Base-by-base conservation (phyloP, 35 echinoderm and acorn worm genomes). In the Ophiothrix spiculata region DNA sequence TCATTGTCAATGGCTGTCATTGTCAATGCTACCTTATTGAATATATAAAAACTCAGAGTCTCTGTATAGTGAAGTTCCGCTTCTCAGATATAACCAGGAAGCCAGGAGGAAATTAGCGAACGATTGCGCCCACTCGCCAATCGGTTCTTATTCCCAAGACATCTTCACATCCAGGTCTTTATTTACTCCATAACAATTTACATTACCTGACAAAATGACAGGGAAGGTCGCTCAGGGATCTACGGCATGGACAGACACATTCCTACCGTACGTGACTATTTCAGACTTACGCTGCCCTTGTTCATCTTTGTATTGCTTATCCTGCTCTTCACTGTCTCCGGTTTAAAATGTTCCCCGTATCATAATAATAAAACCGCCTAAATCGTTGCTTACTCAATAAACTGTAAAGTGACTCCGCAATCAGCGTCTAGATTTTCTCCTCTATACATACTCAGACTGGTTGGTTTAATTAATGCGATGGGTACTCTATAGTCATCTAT, bases 181-280 rank as follows among this genome's bases (percentile, higher is more conserved):
- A 69, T 69, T 69, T 69, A 69, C 60, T 69, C 60, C 60, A 69
- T 69, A 69, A 69, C 60, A 69, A 69, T 69, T 69, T 69, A 69
- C 60, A 69, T 69, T 69, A 69, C 60, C 60, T 69, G 17, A 69
- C 60, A 69, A 69, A 69, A 69, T 69, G 4, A 69, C 60, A 28
- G 60, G 3, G 4, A 15, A 69, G 60, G 17, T 69, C 29, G 60
- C 60, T 28, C 23, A 25, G 4, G 60, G 60, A 69, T 15, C 60
- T n/a, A 49, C 25, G 60, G 60, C 60, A 15, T 69, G 60, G 60
- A 69, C 60, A 69, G 29, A 69, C 60, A 69, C 23, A 15, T 69
- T 28, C 2, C 60, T 25, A 25, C 42, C 25, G 60, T 69, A 69
- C 60, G 60, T 69, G 60, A 69, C 60, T 2, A n/a, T n/a, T n/a